Evolutionary conservation across 1,140 invertebrate genomes (phyloP), one percentile per base, ranked within the genome.

Genomic region (Pectinophora gossypiella): DNA sequence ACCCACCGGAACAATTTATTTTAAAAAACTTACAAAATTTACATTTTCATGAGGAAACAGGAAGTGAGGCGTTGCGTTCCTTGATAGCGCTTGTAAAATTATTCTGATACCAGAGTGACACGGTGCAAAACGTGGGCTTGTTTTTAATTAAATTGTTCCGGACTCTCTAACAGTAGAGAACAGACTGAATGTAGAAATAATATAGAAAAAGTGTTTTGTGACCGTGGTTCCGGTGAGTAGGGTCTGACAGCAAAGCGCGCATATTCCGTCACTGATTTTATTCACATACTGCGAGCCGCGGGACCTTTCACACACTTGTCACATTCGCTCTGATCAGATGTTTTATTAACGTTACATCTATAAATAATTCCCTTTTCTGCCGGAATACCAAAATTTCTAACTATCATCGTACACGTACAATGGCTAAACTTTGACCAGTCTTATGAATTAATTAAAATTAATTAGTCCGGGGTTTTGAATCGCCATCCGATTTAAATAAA

Each of bases 151-250:
- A 58, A 59, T 53, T 38, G 40, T 52, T 19, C 22, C 27, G 19
- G 48, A 48, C 50, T 48, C 48, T 27, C 44, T 50, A 35, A 36
- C 43, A n/a, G 48, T 27, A 57, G 40, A 27, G 13, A 48, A 48
- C 48, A 45, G 45, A 53, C 48, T 47, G 50, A 56, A 61, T 61
- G 48, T 56, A 66, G 59, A 69, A 62, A 54, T 19, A 35, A 13
- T 62, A 64, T 57, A 66, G n/a, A 64, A 63, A 52, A 45, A 52
- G 42, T 65, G 59, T 65, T 65, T 68, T 63, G 56, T 56, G 49
- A 58, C 59, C 60, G 56, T 59, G 56, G 45, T 55, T 54, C 54
- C 35, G 19, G 51, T 72, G 68, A 72, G 62, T 54, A 64, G 58
- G 68, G 68, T 72, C 47, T 72, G 68, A 72, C 68, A 68, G 61